Evolutionary conservation across 2,797 vertebrate genomes (phyloP).

Genomic region (Channallabes apus): DNA sequence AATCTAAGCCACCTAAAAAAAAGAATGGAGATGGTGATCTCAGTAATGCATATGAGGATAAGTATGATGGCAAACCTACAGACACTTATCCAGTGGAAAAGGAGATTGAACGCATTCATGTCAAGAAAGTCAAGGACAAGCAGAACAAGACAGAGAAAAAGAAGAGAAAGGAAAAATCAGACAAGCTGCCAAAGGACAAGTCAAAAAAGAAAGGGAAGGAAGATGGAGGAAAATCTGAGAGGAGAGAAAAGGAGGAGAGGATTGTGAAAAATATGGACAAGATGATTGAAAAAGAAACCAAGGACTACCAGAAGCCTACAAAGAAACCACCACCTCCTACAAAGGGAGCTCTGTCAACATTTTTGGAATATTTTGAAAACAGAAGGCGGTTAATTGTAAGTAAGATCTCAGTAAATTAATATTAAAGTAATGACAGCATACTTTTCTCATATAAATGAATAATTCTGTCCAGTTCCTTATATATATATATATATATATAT

Average conservation of each 20-base stretch:
- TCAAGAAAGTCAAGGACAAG: constrained; percentile 80
- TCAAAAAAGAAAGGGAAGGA: constrained; percentile 78
- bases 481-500: too few relatives aligned
- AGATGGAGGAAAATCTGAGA: neutral
- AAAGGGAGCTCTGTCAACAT: constrained; percentile 75
- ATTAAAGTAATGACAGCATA: neutral
- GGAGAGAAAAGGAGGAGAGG: constrained; percentile 80
- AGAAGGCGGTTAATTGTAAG: constrained; percentile 92
- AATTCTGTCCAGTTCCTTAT: neutral
- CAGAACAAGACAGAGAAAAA: constrained; percentile 82
- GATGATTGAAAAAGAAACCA: constrained; percentile 79
- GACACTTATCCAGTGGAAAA: constrained; percentile 73
- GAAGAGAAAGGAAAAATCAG: constrained; percentile 83
- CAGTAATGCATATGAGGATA: constrained; percentile 87
- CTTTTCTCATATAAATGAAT: neutral
- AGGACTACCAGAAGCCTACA: constrained; percentile 78
- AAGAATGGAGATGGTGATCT: constrained; percentile 77
- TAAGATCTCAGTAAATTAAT: constrained; percentile 46
- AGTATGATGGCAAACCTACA: constrained; percentile 77
- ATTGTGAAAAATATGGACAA: constrained; percentile 79
- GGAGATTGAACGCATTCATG: constrained; percentile 67
- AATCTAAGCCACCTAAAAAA: constrained; percentile 78
- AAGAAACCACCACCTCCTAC: constrained; percentile 73
- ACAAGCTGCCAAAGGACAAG: constrained; percentile 79
- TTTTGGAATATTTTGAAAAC: constrained; percentile 92